These are phyloP conservation scores for Sesia apiformis DNA, from an alignment of 2,888 invertebrate species.

Conservation along the genomic window DNA sequence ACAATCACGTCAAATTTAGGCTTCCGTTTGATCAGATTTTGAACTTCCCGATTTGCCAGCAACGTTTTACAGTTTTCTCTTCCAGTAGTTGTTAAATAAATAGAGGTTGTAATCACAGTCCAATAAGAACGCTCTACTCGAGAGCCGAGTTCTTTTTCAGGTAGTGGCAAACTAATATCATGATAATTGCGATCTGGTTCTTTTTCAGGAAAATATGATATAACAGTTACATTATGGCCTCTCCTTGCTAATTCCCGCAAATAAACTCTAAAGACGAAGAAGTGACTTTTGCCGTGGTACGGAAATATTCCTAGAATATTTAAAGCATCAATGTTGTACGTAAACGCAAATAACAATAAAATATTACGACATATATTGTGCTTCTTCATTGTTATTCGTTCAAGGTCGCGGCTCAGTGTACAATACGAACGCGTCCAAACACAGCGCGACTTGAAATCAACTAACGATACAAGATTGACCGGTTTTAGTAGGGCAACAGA, in stretches of 20 bases:
- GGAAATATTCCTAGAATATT: constrained; percentile 79
- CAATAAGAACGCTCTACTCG: constrained; percentile 31
- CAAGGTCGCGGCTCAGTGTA: background rate
- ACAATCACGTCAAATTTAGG: constrained; percentile 79
- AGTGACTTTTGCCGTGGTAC: constrained; percentile 81
- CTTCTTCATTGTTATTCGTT: background rate
- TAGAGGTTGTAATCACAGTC: constrained; percentile 19
- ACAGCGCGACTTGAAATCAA: background rate
- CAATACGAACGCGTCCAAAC: background rate
- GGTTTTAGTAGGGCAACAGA: too few relatives aligned
- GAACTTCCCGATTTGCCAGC: constrained; percentile 44
- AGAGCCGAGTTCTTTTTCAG: constrained; percentile 27
- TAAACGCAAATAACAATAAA: constrained; percentile 17
- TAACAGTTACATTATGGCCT: constrained; percentile 80
- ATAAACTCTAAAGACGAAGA: constrained; percentile 76
- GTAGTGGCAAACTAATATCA: constrained; percentile 66
- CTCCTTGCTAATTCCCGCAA: constrained; percentile 73
- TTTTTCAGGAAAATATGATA: constrained; percentile 76
- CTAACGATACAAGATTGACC: too few relatives aligned
- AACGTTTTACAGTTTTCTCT: constrained; percentile 42
- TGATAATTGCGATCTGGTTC: constrained; percentile 69
- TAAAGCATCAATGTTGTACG: constrained; percentile 20
- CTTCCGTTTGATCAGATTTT: constrained; percentile 44
- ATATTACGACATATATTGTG: background rate
- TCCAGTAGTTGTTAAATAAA: constrained; percentile 28